phyloP scores from a whole-genome alignment of 2,797 vertebrate species.

The Karalla daura region DNA sequence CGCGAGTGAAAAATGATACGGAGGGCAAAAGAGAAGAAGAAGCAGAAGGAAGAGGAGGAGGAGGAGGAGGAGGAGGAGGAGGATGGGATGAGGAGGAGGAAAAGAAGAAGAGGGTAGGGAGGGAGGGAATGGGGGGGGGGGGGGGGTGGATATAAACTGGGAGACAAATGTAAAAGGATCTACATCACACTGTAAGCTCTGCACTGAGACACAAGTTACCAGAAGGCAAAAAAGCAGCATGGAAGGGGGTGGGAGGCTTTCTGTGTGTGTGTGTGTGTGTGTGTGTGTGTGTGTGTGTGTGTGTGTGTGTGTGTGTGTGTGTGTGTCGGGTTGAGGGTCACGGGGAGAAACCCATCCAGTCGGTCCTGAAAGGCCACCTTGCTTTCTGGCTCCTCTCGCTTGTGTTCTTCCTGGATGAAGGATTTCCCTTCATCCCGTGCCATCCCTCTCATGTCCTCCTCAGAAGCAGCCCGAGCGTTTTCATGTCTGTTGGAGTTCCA shows the following conservation, averaged over 20 bases:
- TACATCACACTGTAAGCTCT: slow-evolving; percentile 73
- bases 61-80: slow-evolving; percentile 20
- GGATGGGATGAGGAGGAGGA: too few species aligned
- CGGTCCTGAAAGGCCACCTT: slow-evolving; percentile 80
- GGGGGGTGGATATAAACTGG: slow-evolving; percentile 61
- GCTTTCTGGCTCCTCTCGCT: slow-evolving; percentile 64
- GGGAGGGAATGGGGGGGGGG: slow-evolving; percentile 15
- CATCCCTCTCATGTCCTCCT: slow-evolving; percentile 84
- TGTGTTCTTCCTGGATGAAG: slow-evolving; percentile 79
- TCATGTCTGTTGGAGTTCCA: slow-evolving; percentile 83
- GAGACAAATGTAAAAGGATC: slow-evolving; percentile 81
- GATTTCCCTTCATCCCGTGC: slow-evolving; percentile 86
- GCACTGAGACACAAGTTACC: slow-evolving; percentile 75
- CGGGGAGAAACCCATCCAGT: slow-evolving; percentile 74
- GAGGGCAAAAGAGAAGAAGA: slow-evolving; percentile 62
- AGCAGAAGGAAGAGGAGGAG: slow-evolving; percentile 55
- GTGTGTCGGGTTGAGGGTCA: slow-evolving; percentile 69
- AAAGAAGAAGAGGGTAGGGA: slow-evolving; percentile 6
- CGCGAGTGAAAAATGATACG: slow-evolving; percentile 80
- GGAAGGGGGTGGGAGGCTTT: slow-evolving; percentile 56
- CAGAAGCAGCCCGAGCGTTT: slow-evolving; percentile 78
- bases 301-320: slow-evolving; percentile 32
- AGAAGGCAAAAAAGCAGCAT: slow-evolving; percentile 77
- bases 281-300: slow-evolving; percentile 44
- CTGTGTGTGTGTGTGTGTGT: too few species aligned